A percentile compares a stretch with the other conserved stretches of the same genome.
Evolutionary conservation across 1,140 invertebrate species (phyloP).

Genomic region (Cydia amplana): DNA sequence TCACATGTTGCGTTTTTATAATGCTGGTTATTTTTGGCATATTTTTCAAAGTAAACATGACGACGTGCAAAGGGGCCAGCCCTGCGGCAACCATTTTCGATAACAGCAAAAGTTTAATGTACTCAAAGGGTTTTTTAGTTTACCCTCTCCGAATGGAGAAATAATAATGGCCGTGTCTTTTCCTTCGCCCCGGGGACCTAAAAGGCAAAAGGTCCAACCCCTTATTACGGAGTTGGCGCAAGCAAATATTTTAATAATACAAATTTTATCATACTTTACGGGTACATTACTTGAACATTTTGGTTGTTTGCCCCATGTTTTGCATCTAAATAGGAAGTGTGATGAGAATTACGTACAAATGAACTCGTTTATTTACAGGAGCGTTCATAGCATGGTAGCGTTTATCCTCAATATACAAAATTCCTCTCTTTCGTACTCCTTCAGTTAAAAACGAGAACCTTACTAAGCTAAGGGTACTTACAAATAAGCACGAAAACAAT

Average conservation of each 20-base stretch:
- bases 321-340: constrained; percentile 14
- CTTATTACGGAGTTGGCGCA: constrained; percentile 56
- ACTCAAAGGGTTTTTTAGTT: constrained; percentile 56
- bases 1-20: background rate
- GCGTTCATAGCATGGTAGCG: background rate
- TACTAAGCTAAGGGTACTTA: background rate
- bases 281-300: constrained; percentile 18
- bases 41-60: constrained; percentile 34
- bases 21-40: background rate
- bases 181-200: constrained; percentile 47
- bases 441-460: background rate
- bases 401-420: background rate
- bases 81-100: constrained; percentile 48
- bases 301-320: constrained; percentile 17
- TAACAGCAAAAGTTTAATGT: constrained; percentile 64
- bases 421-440: background rate
- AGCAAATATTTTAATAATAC: constrained; percentile 53
- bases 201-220: constrained; percentile 63
- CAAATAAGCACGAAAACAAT: too few relatives aligned
- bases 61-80: constrained; percentile 43
- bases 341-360: constrained; percentile 14
- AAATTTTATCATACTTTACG: constrained; percentile 36
- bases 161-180: constrained; percentile 56
- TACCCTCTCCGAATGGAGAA: constrained; percentile 52
- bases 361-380: constrained; percentile 8